phyloP scores from a whole-genome alignment of 2,888 invertebrate genomes.

The Rhopalosiphum nymphaeae region DNA sequence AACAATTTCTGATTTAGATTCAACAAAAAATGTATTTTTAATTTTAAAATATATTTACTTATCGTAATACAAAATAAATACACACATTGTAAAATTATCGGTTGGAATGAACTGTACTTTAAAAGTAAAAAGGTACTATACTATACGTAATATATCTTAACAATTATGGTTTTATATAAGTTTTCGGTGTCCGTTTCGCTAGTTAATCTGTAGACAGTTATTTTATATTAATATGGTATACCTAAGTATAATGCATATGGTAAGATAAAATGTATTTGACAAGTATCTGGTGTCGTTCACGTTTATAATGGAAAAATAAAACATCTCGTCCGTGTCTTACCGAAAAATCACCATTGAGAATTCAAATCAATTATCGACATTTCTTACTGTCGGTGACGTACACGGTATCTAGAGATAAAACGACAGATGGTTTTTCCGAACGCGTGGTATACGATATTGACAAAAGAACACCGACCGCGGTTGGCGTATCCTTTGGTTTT shows the following conservation, averaged over 20 bases:
- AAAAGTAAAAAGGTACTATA: background rate
- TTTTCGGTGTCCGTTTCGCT: background rate
- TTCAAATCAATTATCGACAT: constrained; percentile 36
- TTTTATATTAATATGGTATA: background rate
- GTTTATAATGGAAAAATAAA: background rate
- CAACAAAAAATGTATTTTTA: too few relatives aligned
- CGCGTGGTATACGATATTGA: background rate
- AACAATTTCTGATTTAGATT: too few relatives aligned
- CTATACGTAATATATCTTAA: background rate
- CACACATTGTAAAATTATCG: too few relatives aligned
- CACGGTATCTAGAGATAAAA: constrained; percentile 2
- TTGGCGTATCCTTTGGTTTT: constrained; percentile 33
- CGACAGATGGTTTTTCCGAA: background rate
- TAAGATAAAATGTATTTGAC: background rate
- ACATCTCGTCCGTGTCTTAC: background rate
- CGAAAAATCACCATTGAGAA: background rate
- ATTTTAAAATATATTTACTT: too few relatives aligned
- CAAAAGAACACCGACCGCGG: constrained; percentile 20
- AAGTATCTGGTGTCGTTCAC: background rate
- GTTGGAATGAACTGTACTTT: background rate
- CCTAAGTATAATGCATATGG: background rate
- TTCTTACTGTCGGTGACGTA: constrained; percentile 32
- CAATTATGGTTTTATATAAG: background rate
- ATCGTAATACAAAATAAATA: too few relatives aligned
- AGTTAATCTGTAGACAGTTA: background rate